Percentiles rank a stretch among this genome's conserved stretches.
These are phyloP conservation scores for Gymnoscopelus microlampas DNA, from an alignment of 2,797 vertebrate species.

Conservation along the genomic window DNA sequence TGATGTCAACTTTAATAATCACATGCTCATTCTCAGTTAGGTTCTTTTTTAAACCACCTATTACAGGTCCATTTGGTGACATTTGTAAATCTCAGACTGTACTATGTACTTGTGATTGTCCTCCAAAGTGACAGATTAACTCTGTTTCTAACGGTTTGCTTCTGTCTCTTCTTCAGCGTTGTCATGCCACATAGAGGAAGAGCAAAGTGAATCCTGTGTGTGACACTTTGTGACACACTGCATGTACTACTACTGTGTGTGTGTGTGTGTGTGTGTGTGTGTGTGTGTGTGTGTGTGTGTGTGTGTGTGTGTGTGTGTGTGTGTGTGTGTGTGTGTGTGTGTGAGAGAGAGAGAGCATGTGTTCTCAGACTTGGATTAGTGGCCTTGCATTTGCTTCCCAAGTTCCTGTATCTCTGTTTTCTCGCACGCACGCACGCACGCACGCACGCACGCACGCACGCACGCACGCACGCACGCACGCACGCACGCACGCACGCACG, in stretches of 20 bases:
- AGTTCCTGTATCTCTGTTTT: not conserved
- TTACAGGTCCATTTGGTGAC: too few species aligned
- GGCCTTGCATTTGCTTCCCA: slow-evolving; percentile 36
- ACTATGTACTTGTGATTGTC: too few species aligned
- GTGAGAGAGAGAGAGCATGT: slow-evolving; percentile 35
- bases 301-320: slow-evolving; percentile 2
- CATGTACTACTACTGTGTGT: slow-evolving; percentile 6
- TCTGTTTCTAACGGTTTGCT: too few species aligned
- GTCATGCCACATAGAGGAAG: too few species aligned
- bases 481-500: slow-evolving; percentile 22
- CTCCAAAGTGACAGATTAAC: too few species aligned
- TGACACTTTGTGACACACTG: slow-evolving; percentile 45
- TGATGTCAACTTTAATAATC: too few species aligned
- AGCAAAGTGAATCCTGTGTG: not conserved
- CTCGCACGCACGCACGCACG: too few species aligned
- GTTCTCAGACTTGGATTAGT: slow-evolving; percentile 46
- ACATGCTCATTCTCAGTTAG: too few species aligned
- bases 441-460: not conserved
- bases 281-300: too few species aligned
- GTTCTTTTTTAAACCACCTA: too few species aligned
- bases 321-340: slow-evolving; percentile 24
- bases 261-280: not conserved
- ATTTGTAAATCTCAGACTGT: too few species aligned
- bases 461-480: slow-evolving; percentile 23
- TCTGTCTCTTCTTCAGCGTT: not conserved